A percentile compares a stretch with the other conserved stretches of the same genome.
Conservation (phyloP, 2,113 vertebrate species). For the Ivindomyrus marchei region DNA sequence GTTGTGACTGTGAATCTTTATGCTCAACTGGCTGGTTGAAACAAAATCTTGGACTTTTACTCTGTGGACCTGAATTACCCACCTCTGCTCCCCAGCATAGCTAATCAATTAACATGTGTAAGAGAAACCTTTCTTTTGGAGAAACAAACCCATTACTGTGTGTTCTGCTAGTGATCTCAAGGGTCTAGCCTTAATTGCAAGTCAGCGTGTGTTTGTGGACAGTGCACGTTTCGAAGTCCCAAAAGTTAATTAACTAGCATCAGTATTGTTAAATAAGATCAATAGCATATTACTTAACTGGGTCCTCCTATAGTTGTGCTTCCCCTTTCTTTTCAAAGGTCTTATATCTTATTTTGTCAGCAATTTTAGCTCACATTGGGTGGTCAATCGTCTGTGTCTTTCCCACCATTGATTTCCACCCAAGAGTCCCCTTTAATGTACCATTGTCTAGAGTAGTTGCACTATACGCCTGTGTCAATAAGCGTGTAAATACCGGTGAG, state of each 20-base stretch:
- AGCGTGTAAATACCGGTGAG: background rate
- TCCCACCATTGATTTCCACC: constrained; percentile 38
- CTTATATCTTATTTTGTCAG: constrained; percentile 1
- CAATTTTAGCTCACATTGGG: constrained; percentile 32
- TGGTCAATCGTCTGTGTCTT: constrained; percentile 32
- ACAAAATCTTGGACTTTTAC: background rate
- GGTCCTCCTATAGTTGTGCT: background rate
- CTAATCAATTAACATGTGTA: constrained; percentile 46
- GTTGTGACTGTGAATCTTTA: background rate
- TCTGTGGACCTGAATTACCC: background rate
- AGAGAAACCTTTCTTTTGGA: constrained; percentile 41
- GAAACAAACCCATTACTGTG: constrained; percentile 46
- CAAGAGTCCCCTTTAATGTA: constrained; percentile 32
- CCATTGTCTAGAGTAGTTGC: constrained; percentile 6
- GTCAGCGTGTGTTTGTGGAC: constrained; percentile 41
- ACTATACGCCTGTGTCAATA: background rate
- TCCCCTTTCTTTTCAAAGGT: constrained; percentile 13
- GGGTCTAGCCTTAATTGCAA: constrained; percentile 55
- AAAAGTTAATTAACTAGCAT: constrained; percentile 53
- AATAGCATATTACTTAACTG: constrained; percentile 49
- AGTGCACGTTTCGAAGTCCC: constrained; percentile 29
- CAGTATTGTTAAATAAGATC: constrained; percentile 46
- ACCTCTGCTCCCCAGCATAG: constrained; percentile 22
- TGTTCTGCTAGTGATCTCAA: constrained; percentile 41
- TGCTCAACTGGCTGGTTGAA: background rate